Conservation (phyloP, 1,140 invertebrate genomes). For the Drosophila willistoni region DNA sequence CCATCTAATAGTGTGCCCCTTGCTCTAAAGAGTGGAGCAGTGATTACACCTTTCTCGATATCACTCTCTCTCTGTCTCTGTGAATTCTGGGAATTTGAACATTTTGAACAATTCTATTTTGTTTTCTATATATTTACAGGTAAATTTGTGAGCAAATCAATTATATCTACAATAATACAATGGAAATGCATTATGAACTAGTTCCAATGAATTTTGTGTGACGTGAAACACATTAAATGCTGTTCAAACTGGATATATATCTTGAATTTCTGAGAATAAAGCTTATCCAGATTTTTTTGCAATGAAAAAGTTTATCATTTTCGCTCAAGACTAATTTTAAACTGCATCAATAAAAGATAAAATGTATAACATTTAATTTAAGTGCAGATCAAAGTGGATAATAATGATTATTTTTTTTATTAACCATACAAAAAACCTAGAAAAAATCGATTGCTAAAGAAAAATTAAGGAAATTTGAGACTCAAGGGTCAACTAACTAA, state of each 20-base stretch:
- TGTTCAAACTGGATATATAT: too few species aligned
- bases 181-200: constrained; percentile 16
- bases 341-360: too few species aligned
- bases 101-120: constrained; percentile 22
- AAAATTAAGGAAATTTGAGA: constrained; percentile 22
- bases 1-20: too few species aligned
- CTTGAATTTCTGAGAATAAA: too few species aligned
- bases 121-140: background rate
- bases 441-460: background rate
- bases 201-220: background rate
- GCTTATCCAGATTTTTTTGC: too few species aligned
- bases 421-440: background rate
- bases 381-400: too few species aligned
- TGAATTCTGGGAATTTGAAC: constrained; percentile 31
- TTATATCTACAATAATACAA: background rate
- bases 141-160: constrained; percentile 4
- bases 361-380: too few species aligned
- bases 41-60: background rate
- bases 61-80: too few species aligned
- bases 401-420: too few species aligned
- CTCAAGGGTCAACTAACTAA: constrained; percentile 30
- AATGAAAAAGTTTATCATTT: too few species aligned
- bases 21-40: background rate
- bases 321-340: too few species aligned
- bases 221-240: too few species aligned